These are phyloP conservation scores for Neodiprion pinetum DNA, from an alignment of 1,140 invertebrate genomes.

Conservation along the genomic window DNA sequence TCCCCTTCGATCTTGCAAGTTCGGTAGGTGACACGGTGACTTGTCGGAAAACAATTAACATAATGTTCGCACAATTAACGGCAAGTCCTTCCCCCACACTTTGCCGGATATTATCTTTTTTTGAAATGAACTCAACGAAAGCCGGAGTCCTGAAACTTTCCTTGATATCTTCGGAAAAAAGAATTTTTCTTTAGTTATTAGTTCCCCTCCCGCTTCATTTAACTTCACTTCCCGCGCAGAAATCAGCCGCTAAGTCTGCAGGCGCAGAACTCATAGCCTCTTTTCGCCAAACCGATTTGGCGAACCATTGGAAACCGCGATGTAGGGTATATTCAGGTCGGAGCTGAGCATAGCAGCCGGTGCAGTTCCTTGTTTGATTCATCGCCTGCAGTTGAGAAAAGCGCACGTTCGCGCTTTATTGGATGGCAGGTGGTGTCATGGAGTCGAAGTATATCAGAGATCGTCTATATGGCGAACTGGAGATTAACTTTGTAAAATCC, in stretches of 20 bases:
- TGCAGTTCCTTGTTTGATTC: background rate
- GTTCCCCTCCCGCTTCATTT: background rate
- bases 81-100: background rate
- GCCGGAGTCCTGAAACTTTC: background rate
- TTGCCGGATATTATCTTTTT: background rate
- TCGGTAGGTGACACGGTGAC: background rate
- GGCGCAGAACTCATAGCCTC: too few species aligned
- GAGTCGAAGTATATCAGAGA: background rate
- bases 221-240: background rate
- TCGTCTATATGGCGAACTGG: background rate
- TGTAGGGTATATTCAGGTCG: background rate
- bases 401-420: conserved; percentile 3
- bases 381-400: background rate
- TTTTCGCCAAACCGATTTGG: too few species aligned
- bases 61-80: background rate
- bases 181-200: background rate
- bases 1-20: background rate
- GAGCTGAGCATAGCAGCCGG: background rate
- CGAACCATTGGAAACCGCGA: too few species aligned
- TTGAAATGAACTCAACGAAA: background rate
- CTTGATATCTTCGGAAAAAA: background rate
- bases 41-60: background rate
- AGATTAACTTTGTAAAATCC: background rate
- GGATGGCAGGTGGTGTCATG: conserved; percentile 4
- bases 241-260: too few species aligned